Base-by-base conservation (phyloP, 2,797 vertebrate species). In the Triplophysa bombifrons region DNA sequence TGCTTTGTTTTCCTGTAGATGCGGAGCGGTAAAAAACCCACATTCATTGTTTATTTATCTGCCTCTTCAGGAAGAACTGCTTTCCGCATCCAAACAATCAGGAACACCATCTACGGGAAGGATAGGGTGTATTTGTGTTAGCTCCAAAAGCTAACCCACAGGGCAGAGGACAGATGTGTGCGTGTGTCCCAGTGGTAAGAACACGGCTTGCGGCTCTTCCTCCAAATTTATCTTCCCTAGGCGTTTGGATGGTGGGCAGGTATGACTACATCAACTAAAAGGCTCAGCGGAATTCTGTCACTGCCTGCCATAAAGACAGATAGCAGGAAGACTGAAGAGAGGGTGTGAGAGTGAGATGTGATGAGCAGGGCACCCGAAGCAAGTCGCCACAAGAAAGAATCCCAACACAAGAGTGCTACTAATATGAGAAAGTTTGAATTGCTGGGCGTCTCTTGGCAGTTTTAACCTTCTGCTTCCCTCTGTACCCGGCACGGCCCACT, bases 81-180 rank as follows among this genome's bases (percentile, higher is more conserved):
- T 68, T 44, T 82, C 68, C 12, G 80, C 78, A 81, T 74, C 55
- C 77, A 82, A 80, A 80, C 80, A 75, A 68, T 72, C 75, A 73
- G 81, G 71, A 77, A 72, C 41, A 44, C 60, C 20, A 75, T 25
- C 82, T 85, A 68, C 87, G 86, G 60, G 76, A 85, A 88, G 87
- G 68, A 88, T 80, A 79, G 76, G 77, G 80, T 79, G 87, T 85
- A 88, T 81, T 85, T 83, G 72, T 83, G 80, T 72, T 77, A 85
- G 88, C 79, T 58, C 66, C 30, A 53, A 51, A 73, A 58, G 68
- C 63, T 58, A 64, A 76, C 76, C 84, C 85, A 85, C 51, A 67
- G 80, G 86, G 76, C 82, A 89, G 60, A 84, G 82, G 85, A 68
- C 83, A 87, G 84, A 82, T 85, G 85, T 82, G 56, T 70, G 72